Base-by-base conservation (phyloP, 2,888 invertebrate species). In the Nipponacmea schrenckii region DNA sequence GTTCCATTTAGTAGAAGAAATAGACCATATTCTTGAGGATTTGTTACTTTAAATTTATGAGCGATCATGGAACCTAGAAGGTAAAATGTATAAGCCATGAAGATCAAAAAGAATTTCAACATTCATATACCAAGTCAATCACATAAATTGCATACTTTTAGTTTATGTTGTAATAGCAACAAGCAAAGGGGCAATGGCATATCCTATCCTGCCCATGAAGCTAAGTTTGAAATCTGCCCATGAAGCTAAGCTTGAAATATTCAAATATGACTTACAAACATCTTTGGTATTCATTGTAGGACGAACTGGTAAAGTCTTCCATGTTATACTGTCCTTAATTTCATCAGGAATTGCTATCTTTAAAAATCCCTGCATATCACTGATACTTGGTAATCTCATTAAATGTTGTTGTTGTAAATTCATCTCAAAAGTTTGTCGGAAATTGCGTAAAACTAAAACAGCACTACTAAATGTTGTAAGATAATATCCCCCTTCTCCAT, bases 341-440 rank as follows among this genome's bases (percentile, higher is more conserved):
- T 98, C 97, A 90, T 98, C 96, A 17, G 97, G 97, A 76, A 98
- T 93, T 77, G 97, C 94, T 75, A 98, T 95, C 84, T 95, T 94
- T 78, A 97, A 91, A 75, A 96, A 95, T 24, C 94, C 93, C 70
- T 93, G 85, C 80, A 83, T 82, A 72, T 86, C 86, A 72, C 83
- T 81, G n/a, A 85, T 81, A 73, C 82, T 81, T 5, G 84, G 84
- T 14, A 84, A 69, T 17, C 80, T 77, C 24, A 75, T 48, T 74
- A 85, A 83, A 80, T 82, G 77, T 67, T 78, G 78, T 50, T 82
- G 79, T 8, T 80, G 75, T 39, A 76, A 74, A 26, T 78, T 80
- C 20, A 78, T 77, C 72, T 83, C 82, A 64, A 84, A 83, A 75
- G 82, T 83, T 24, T 81, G 79, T 69, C 77, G 74, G 71, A 93